phyloP scores from a whole-genome alignment of 1,140 invertebrate species.

The Drosophila navojoa region DNA sequence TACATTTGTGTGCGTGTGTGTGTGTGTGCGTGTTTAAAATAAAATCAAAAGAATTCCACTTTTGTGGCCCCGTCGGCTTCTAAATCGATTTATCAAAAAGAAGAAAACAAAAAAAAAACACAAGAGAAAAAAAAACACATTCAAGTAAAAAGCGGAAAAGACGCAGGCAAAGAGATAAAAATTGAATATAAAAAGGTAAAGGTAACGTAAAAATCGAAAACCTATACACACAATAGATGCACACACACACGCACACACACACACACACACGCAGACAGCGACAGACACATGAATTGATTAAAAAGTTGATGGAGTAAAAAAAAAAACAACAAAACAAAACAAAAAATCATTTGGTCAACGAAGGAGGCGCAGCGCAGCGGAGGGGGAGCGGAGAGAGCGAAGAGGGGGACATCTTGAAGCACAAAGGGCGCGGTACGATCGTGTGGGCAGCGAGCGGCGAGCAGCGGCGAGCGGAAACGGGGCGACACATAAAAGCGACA shows the following conservation, averaged over 20 bases:
- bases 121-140: conserved; percentile 35
- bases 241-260: conserved; percentile 49
- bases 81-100: conserved; percentile 80
- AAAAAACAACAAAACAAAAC: conserved; percentile 30
- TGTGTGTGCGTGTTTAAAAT: conserved; percentile 49
- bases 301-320: conserved; percentile 71
- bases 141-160: conserved; percentile 69
- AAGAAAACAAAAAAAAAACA: conserved; percentile 45
- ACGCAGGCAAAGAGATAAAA: conserved; percentile 80
- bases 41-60: conserved; percentile 81
- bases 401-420: conserved; percentile 26
- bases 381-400: background rate
- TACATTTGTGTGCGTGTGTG: conserved; percentile 5
- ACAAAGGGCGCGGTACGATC: conserved; percentile 49
- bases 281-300: conserved; percentile 74
- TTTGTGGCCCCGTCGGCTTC: conserved; percentile 78
- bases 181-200: conserved; percentile 73
- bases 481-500: conserved; percentile 3
- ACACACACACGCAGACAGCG: conserved; percentile 18
- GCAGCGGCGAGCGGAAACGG: background rate
- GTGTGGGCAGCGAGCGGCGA: conserved; percentile 30
- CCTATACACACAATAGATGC: conserved; percentile 72
- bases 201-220: conserved; percentile 81
- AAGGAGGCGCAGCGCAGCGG: conserved; percentile 7
- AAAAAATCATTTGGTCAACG: conserved; percentile 35